Conservation (phyloP, 2,113 vertebrate species). For the Craseonycteris thonglongyai region DNA sequence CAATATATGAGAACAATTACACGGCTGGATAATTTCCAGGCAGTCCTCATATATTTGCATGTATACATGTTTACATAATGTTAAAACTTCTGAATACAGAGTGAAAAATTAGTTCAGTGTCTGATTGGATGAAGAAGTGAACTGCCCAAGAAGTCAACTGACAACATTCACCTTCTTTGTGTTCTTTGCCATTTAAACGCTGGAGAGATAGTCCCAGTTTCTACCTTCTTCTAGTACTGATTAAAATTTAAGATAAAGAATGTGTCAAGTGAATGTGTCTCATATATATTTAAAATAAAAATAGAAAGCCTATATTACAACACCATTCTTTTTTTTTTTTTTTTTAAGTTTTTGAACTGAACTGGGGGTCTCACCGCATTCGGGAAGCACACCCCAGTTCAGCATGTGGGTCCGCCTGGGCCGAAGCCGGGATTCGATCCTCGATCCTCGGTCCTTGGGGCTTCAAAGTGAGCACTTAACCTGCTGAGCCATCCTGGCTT, state of each 20-base stretch:
- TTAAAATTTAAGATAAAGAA: neutral
- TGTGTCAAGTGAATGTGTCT: neutral
- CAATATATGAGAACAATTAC: too few species aligned
- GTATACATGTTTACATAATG: neutral
- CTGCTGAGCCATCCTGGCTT: too few species aligned
- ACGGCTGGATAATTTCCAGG: too few species aligned
- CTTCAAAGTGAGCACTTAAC: too few species aligned
- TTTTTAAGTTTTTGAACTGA: too few species aligned
- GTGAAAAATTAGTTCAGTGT: neutral
- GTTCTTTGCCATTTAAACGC: neutral
- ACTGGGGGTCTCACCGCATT: too few species aligned
- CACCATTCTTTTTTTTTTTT: neutral
- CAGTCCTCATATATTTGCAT: too few species aligned
- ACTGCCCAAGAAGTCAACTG: neutral
- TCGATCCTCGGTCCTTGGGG: too few species aligned
- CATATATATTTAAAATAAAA: neutral
- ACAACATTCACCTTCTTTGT: neutral
- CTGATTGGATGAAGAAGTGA: neutral
- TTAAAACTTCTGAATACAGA: neutral
- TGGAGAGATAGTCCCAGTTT: neutral
- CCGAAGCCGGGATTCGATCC: too few species aligned
- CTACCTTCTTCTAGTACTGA: neutral
- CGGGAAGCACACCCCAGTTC: too few species aligned
- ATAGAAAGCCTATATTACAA: neutral
- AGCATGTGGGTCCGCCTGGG: too few species aligned